Evolutionary conservation across 2,113 vertebrate species (phyloP), one percentile per base, ranked within the genome.

Genomic region (Empidonax traillii): DNA sequence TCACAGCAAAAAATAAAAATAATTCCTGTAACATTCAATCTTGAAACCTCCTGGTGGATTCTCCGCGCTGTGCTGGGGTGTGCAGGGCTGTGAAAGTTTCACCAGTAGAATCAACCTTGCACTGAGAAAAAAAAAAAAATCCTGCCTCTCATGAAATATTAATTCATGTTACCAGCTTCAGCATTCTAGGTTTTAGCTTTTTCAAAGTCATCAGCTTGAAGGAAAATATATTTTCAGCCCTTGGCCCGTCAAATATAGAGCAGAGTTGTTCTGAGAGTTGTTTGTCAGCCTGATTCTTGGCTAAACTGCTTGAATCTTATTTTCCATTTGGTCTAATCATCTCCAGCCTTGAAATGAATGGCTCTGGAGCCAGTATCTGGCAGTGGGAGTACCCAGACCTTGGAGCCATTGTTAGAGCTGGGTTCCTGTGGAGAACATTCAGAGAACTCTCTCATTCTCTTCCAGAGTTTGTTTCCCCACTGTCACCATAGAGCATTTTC

Each of bases 291-390:
- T 93, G 59, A 46, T 76, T 20, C 63, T 84, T 86, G 76, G 59
- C 43, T 84, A 88, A 91, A 92, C 79, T 23, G 33, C 83, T 84
- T 81, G 78, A 79, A 76, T 91, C 55, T 85, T 93, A 65, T 96
- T 94, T 96, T 94, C 83, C 94, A 59, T 55, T 90, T 74, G 33
- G 55, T 80, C 68, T 93, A 88, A 95, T 90, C 46, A 84, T 77
- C 72, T 35, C 28, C 86, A 93, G 82, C 67, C 82, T 93, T 86
- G 51, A 94, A 86, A 83, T 31, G 39, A 90, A 92, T 92, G 74
- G 63, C 76, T 96, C 63, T 83, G 86, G 79, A 94, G 68, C 28
- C 72, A 69, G 46, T 39, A 73, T 83, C 72, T 94, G 92, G 85
- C 94, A 92, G 78, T 43, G 39, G 72, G 79, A 97, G 65, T 61